Evolutionary conservation across 2,888 invertebrate genomes (phyloP), one percentile per base, ranked within the genome.

Genomic region (Rugalucina vietnamica): DNA sequence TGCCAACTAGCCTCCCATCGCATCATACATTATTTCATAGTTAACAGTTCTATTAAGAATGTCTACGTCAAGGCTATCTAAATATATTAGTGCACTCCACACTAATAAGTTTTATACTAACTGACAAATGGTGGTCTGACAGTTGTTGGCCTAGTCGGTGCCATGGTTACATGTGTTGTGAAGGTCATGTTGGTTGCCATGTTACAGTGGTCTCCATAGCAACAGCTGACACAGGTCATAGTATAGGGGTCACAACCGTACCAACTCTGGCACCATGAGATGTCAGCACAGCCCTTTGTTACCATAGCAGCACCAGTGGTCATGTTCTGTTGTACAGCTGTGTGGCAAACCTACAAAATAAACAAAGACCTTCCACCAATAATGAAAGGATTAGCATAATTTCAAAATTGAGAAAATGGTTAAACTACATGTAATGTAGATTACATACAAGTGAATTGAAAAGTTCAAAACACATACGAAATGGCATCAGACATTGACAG

Each of bases 281-380:
- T 5, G 18, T 82, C 82, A 39, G 80, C 85, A 85, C 85, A 85
- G 24, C 85, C 85, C 81, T 85, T 85, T 10, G 74, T 75, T 39
- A 80, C 65, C 43, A 77, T 75, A 36, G 82, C 71, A 8, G 50
- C 50, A 18, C 85, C 85, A 27, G 82, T 43, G 57, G 36, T 71
- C 1, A 70, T 27, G 49, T 85, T 78, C 57, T 75, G 54, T 39
- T 82, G 78, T 50, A 85, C 21, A n/a, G 76, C 24, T 1, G 81
- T 80, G 24, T 76, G 76, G 74, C 85, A 85, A 2, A 85, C 69
- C 85, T 85, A n/a, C n/a, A n/a, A n/a, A n/a, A n/a, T n/a, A n/a
- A n/a, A n/a, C n/a, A n/a, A n/a, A n/a, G n/a, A n/a, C n/a, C n/a
- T n/a, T n/a, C n/a, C n/a, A n/a, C n/a, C n/a, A n/a, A n/a, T n/a